phyloP scores from a whole-genome alignment of 2,888 invertebrate species.

The Rambutsinella grinnellia region DNA sequence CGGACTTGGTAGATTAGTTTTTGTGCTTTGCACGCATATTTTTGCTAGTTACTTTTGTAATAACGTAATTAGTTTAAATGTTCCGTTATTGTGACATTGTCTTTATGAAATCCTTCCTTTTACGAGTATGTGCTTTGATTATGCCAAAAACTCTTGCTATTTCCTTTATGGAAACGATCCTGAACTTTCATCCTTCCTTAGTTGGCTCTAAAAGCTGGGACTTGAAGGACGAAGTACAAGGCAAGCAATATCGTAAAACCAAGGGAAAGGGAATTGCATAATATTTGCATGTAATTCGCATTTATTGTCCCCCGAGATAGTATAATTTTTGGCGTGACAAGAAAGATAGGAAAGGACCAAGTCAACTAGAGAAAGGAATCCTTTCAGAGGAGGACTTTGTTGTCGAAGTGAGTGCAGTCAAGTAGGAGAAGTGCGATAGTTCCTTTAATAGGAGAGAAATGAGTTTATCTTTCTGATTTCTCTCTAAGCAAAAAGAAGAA shows the following conservation, averaged over 20 bases:
- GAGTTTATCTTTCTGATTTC: not conserved
- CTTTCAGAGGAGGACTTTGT: too few species aligned
- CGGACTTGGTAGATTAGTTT: too few species aligned
- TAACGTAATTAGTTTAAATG: too few species aligned
- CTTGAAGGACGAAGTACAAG: conserved; percentile 11
- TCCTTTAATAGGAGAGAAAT: not conserved
- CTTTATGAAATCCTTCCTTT: too few species aligned
- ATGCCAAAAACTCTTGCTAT: too few species aligned
- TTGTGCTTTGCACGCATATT: too few species aligned
- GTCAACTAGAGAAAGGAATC: too few species aligned
- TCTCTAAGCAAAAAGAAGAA: not conserved
- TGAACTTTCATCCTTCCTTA: not conserved
- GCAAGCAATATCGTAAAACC: not conserved
- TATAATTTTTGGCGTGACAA: not conserved
- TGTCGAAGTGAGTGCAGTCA: not conserved
- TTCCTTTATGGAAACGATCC: too few species aligned
- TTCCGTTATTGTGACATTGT: too few species aligned
- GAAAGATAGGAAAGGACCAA: too few species aligned
- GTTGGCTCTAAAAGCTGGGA: not conserved
- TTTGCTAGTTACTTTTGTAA: too few species aligned
- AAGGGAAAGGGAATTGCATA: conserved; percentile 13
- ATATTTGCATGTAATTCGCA: conserved; percentile 20
- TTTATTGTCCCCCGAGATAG: not conserved
- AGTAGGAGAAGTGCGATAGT: not conserved
- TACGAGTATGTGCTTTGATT: too few species aligned